Evolutionary conservation across 2,797 vertebrate genomes (phyloP).

Genomic region (Paramormyrops hopkinsi): DNA sequence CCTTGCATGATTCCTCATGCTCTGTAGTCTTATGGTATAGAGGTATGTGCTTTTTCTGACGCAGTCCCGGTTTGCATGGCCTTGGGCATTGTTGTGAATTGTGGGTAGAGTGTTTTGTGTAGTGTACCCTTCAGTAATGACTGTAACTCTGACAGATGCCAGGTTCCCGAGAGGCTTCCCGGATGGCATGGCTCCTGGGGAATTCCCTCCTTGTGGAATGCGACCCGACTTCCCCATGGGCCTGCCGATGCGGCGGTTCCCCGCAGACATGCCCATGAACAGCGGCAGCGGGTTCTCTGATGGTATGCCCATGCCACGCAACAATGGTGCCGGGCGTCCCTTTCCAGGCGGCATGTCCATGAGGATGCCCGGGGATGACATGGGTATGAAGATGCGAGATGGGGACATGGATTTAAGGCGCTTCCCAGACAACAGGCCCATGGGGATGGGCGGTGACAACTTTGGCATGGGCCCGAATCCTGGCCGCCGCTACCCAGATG

Average conservation of each 20-base stretch:
- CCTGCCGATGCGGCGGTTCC: constrained; percentile 25
- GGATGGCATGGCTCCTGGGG: constrained; percentile 44
- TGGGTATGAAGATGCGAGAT: constrained; percentile 16
- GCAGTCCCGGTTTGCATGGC: not conserved
- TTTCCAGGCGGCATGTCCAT: constrained; percentile 23
- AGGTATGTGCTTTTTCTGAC: not conserved
- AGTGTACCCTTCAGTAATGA: not conserved
- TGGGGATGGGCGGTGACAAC: constrained; percentile 32
- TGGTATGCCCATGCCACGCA: constrained; percentile 20
- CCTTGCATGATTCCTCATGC: not conserved
- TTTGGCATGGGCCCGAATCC: constrained; percentile 41
- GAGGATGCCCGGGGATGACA: constrained; percentile 16
- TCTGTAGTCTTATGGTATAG: not conserved
- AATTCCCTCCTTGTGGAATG: constrained; percentile 42
- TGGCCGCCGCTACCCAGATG: constrained; percentile 42
- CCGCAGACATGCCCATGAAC: constrained; percentile 26
- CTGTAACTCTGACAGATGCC: constrained; percentile 6
- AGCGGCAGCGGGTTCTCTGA: constrained; percentile 42
- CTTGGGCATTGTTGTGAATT: not conserved
- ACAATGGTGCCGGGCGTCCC: constrained; percentile 12
- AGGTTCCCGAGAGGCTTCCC: constrained; percentile 44
- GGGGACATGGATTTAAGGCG: constrained; percentile 40
- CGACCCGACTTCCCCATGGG: constrained; percentile 39
- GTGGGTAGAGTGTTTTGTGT: not conserved
- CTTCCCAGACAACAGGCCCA: constrained; percentile 39